Conservation (phyloP, 2,888 invertebrate genomes). For the Melanophora roralis region DNA sequence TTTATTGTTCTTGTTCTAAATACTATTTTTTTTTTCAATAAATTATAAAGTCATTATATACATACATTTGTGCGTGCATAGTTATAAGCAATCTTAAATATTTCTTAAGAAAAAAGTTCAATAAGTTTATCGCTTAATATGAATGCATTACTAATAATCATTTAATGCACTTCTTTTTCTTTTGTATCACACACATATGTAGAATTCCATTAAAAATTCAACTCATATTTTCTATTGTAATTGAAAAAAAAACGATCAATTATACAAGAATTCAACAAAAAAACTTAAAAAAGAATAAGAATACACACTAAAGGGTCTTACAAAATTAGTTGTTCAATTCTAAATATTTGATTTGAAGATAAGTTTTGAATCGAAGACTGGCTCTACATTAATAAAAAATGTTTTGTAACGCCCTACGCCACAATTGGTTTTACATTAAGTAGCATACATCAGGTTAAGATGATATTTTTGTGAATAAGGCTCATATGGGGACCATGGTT, state of each 20-base stretch:
- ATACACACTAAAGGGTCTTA: conserved; percentile 29
- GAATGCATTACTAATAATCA: conserved; percentile 14
- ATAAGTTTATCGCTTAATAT: conserved; percentile 47
- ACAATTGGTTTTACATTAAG: no score
- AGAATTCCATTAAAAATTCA: conserved; percentile 35
- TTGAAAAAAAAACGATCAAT: conserved; percentile 11
- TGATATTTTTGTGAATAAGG: no score
- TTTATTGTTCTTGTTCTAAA: conserved; percentile 1
- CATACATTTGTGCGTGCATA: no score
- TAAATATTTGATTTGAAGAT: no score
- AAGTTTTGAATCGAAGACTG: no score
- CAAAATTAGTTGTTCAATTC: no score
- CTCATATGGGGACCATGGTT: no score
- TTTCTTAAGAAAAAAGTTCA: conserved; percentile 26
- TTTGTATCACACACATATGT: conserved; percentile 5
- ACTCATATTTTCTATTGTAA: conserved; percentile 36
- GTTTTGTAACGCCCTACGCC: no score
- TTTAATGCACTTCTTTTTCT: conserved; percentile 11
- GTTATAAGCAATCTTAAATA: conserved; percentile 12
- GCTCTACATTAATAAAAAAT: no score
- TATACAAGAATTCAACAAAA: background rate
- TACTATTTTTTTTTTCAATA: conserved; percentile 2
- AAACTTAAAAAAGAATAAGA: conserved; percentile 2
- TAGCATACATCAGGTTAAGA: no score
- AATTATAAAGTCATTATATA: conserved; percentile 27